Conservation (phyloP, 2,797 vertebrate genomes). For the Podarcis siculus region DNA sequence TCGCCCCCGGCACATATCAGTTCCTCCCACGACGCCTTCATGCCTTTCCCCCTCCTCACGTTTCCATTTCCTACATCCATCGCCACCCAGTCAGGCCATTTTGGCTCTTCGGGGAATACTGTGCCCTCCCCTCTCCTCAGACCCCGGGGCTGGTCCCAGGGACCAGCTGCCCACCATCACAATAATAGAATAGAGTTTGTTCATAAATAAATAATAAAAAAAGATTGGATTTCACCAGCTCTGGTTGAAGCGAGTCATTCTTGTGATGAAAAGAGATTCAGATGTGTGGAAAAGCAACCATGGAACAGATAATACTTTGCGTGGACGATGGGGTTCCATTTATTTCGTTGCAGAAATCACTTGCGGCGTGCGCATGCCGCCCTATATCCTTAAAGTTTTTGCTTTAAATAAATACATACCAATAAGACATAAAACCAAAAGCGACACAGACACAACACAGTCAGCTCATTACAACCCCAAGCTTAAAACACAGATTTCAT, state of each 20-base stretch:
- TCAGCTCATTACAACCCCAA: no score
- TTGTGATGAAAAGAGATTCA: background rate
- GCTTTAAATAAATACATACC: no score
- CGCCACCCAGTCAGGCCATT: background rate
- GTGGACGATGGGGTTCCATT: background rate
- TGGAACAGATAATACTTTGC: background rate
- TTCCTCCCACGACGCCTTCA: background rate
- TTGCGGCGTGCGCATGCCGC: background rate
- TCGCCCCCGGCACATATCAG: background rate
- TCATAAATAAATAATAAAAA: constrained; percentile 37
- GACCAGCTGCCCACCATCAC: constrained; percentile 7
- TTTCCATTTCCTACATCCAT: background rate
- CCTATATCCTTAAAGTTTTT: background rate
- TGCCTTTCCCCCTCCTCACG: background rate
- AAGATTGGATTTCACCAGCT: constrained; percentile 28
- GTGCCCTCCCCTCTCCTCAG: constrained; percentile 36
- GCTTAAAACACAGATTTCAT: no score
- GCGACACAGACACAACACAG: no score
- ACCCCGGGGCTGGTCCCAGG: constrained; percentile 14
- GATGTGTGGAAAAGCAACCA: background rate
- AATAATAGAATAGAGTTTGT: constrained; percentile 39
- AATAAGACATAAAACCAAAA: no score
- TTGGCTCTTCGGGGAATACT: constrained; percentile 18
- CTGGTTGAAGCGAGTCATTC: background rate
- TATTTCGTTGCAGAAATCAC: background rate